Evolutionary conservation across 2,797 vertebrate species (phyloP).

Genomic region (Sylvilagus floridanus): DNA sequence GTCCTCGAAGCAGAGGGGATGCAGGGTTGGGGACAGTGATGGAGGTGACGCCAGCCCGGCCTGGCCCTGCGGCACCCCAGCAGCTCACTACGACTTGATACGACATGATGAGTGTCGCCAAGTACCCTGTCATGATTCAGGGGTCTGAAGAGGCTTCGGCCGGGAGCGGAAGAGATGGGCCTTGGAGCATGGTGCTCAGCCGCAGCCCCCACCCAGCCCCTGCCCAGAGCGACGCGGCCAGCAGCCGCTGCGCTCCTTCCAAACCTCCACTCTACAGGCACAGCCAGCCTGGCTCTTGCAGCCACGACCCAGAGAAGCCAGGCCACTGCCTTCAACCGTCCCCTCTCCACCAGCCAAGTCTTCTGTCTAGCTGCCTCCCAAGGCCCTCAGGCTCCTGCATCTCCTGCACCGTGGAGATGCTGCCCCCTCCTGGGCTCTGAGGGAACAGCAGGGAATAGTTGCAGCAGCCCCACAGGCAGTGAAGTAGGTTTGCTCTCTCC

Average conservation of each 20-base stretch:
- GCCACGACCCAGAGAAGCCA: not conserved
- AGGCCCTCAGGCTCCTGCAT: not conserved
- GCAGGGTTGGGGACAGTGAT: not conserved
- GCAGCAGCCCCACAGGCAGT: rapidly evolving
- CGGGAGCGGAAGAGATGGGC: not conserved
- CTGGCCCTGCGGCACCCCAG: not conserved
- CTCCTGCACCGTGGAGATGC: not conserved
- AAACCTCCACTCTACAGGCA: not conserved
- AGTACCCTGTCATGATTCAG: not conserved
- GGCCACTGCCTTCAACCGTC: not conserved
- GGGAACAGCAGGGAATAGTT: not conserved
- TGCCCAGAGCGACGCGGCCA: not conserved
- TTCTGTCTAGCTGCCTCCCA: not conserved
- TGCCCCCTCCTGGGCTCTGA: conserved; percentile 31
- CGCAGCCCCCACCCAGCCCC: not conserved
- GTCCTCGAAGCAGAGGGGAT: not conserved
- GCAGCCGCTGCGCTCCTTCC: not conserved
- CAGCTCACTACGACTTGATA: not conserved
- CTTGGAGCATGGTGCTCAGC: not conserved
- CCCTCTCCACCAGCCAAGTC: not conserved
- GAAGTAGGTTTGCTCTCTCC: not conserved
- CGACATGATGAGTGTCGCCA: not conserved
- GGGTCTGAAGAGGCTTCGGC: not conserved
- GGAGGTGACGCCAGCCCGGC: not conserved
- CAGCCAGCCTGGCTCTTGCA: not conserved